Conservation (phyloP, 2,113 vertebrate genomes). For the Leptosomus discolor region DNA sequence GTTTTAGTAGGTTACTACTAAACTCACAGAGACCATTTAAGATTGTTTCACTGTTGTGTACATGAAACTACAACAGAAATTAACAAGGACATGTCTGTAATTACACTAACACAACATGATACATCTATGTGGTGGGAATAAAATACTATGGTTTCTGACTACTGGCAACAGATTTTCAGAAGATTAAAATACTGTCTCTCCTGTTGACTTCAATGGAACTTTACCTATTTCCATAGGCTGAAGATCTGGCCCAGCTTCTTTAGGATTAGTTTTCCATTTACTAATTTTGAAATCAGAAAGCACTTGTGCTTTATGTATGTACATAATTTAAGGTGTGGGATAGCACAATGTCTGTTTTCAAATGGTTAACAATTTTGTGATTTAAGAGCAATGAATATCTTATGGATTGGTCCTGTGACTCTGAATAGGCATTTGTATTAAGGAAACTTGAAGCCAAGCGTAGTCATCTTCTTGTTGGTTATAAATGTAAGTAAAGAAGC, state of each 20-base stretch:
- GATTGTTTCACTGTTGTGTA: neutral
- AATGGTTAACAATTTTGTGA: neutral
- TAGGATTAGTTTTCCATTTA: neutral
- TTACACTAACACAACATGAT: neutral
- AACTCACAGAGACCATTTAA: neutral
- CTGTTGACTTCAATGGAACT: neutral
- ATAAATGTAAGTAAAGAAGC: neutral
- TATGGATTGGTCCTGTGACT: neutral
- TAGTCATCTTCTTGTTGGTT: neutral
- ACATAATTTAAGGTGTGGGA: neutral
- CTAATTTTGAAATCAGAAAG: neutral
- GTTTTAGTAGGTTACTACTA: neutral
- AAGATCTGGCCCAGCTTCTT: neutral
- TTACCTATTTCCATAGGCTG: neutral
- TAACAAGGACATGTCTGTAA: neutral
- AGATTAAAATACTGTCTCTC: neutral
- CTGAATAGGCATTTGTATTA: neutral
- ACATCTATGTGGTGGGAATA: accelerated
- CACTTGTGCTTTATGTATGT: neutral
- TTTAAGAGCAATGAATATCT: neutral
- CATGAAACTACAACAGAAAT: neutral
- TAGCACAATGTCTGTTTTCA: neutral
- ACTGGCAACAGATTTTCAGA: neutral
- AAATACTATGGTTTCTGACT: neutral
- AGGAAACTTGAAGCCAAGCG: neutral